phyloP scores from a whole-genome alignment of 1,140 invertebrate genomes.

The Lethocerus indicus region DNA sequence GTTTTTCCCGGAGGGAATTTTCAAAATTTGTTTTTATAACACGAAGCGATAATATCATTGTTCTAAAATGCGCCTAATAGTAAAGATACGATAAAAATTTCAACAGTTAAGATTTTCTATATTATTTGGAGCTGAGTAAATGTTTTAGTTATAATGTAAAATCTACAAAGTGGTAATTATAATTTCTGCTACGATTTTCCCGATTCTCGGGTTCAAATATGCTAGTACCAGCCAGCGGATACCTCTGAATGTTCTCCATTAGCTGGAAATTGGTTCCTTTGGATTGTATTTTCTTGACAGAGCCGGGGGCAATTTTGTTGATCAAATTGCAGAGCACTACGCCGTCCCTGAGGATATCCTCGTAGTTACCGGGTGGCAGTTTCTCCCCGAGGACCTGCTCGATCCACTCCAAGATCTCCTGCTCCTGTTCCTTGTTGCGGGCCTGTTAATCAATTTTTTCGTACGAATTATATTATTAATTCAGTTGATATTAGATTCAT shows the following conservation, averaged over 20 bases:
- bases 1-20: too few species aligned
- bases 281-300: conserved; percentile 89
- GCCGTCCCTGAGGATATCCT: conserved; percentile 85
- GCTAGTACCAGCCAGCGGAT: conserved; percentile 3
- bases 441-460: conserved; percentile 22
- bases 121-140: too few species aligned
- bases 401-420: conserved; percentile 83
- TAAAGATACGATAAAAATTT: too few species aligned
- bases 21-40: too few species aligned
- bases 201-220: too few species aligned
- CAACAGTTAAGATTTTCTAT: too few species aligned
- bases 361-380: conserved; percentile 63
- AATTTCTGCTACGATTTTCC: too few species aligned
- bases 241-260: conserved; percentile 95
- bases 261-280: conserved; percentile 94
- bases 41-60: too few species aligned
- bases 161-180: too few species aligned
- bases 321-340: conserved; percentile 84
- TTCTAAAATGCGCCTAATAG: too few species aligned
- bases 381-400: conserved; percentile 72
- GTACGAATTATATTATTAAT: background rate
- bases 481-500: background rate
- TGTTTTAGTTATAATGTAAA: too few species aligned
- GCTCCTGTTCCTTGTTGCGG: conserved; percentile 81
- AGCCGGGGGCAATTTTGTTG: conserved; percentile 88